These are phyloP conservation scores for Stramonita haemastoma DNA, from an alignment of 2,888 invertebrate genomes.

Conservation along the genomic window DNA sequence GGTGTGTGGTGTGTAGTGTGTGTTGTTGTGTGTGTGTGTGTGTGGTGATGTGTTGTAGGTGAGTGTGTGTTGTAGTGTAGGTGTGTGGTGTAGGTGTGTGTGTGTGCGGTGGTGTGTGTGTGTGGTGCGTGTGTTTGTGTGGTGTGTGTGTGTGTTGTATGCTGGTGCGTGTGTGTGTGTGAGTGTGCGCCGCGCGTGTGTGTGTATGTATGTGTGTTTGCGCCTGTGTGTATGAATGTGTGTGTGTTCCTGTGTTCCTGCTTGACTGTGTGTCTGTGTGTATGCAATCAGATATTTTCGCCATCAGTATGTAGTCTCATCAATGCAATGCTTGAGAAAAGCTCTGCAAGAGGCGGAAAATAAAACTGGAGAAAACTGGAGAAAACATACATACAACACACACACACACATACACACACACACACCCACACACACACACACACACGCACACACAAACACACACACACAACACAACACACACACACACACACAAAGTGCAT, in stretches of 20 bases:
- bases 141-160: conserved; percentile 5
- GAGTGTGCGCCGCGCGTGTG: not conserved
- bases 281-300: not conserved
- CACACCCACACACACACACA: not conserved
- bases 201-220: not conserved
- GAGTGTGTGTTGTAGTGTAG: not conserved
- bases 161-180: no score
- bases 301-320: no score
- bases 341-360: no score
- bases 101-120: not conserved
- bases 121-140: not conserved
- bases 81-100: not conserved
- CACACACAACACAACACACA: not conserved
- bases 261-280: not conserved
- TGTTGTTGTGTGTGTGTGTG: conserved; percentile 10
- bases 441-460: not conserved
- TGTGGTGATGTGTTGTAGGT: no score
- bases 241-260: not conserved
- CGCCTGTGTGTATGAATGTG: not conserved
- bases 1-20: not conserved
- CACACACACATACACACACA: conserved; percentile 12
- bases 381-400: not conserved
- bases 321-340: no score
- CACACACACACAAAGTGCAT: no score
- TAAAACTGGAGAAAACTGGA: no score